Evolutionary conservation across 2,797 vertebrate genomes (phyloP).

Genomic region (Streptopelia turtur): DNA sequence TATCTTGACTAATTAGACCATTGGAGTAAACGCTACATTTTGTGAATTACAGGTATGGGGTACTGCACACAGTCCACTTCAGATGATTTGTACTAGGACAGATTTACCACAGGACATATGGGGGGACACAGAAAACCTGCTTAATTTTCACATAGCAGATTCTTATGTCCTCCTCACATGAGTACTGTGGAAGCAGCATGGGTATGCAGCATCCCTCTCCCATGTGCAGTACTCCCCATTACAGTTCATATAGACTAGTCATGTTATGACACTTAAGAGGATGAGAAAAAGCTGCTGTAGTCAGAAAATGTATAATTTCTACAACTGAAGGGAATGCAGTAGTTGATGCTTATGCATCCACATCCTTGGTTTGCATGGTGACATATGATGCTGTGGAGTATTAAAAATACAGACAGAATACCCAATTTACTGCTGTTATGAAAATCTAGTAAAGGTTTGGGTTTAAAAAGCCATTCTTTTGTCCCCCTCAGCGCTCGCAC

Average conservation of each 20-base stretch:
- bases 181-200: not conserved
- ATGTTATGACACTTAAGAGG: not conserved
- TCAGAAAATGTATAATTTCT: not conserved
- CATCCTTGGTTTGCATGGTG: not conserved
- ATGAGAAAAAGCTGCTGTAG: not conserved
- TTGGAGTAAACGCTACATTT: not conserved
- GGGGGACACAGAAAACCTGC: not conserved
- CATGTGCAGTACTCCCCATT: not conserved
- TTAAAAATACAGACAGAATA: not conserved
- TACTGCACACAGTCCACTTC: not conserved
- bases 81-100: not conserved
- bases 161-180: not conserved
- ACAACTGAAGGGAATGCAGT: rapidly evolving
- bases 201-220: not conserved
- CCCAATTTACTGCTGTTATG: not conserved
- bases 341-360: not conserved
- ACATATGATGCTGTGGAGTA: not conserved
- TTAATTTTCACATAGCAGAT: not conserved
- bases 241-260: not conserved
- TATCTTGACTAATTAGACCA: not conserved
- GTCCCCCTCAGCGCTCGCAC: not conserved
- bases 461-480: not conserved
- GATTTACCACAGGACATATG: rapidly evolving
- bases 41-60: not conserved
- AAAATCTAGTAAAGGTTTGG: not conserved